Conservation (phyloP, 2,113 vertebrate species). For the Sylvia atricapilla region DNA sequence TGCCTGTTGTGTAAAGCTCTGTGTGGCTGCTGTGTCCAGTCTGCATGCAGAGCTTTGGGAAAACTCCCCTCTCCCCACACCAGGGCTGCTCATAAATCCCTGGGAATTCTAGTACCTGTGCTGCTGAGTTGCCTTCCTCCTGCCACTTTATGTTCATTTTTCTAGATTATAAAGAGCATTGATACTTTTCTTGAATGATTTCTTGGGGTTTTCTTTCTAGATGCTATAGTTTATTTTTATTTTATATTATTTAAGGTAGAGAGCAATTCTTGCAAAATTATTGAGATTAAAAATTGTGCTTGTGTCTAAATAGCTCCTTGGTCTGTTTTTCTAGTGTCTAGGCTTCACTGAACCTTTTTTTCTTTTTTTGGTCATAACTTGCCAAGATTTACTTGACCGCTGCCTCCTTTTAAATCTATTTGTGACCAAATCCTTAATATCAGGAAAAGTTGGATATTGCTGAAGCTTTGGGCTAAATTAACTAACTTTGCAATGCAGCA, state of each 20-base stretch:
- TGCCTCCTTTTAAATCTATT: background rate
- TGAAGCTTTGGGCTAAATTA: background rate
- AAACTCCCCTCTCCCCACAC: background rate
- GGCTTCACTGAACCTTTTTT: background rate
- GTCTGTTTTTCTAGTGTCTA: background rate
- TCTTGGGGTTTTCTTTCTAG: background rate
- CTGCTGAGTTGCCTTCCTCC: background rate
- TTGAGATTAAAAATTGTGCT: background rate
- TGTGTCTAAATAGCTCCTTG: background rate
- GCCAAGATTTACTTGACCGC: background rate
- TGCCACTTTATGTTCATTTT: rapidly evolving
- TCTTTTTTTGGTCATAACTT: background rate
- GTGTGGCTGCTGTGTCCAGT: background rate
- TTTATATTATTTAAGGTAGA: background rate
- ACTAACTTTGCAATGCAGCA: background rate
- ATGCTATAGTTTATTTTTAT: background rate
- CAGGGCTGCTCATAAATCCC: background rate
- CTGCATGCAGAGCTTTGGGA: background rate
- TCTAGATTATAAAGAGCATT: background rate
- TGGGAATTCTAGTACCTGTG: rapidly evolving
- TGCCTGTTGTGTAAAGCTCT: background rate
- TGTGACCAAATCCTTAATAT: background rate
- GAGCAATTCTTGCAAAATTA: background rate
- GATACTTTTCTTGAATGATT: background rate
- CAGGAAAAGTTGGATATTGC: background rate